phyloP scores from a whole-genome alignment of 2,113 vertebrate species.

The Atractosteus spatula region DNA sequence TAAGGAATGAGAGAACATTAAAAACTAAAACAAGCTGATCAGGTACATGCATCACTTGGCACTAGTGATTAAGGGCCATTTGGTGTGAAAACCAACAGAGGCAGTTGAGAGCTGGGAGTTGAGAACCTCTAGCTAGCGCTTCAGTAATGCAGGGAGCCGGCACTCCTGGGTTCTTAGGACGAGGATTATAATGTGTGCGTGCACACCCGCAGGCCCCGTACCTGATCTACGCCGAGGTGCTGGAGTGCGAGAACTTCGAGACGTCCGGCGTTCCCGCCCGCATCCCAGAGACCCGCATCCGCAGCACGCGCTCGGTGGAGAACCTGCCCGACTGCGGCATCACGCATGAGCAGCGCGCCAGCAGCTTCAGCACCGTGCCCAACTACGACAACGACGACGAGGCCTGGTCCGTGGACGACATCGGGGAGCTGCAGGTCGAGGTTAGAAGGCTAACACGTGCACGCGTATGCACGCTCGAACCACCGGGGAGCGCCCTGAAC shows the following conservation, averaged over 20 bases:
- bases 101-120: too few species aligned
- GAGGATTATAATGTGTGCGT: background rate
- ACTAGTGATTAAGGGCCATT: too few species aligned
- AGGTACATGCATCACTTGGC: too few species aligned
- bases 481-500: background rate
- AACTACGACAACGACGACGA: slow-evolving; percentile 96
- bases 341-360: slow-evolving; percentile 77
- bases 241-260: slow-evolving; percentile 95
- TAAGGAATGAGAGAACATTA: too few species aligned
- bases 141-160: too few species aligned
- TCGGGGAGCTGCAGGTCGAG: slow-evolving; percentile 94
- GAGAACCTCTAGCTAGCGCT: too few species aligned
- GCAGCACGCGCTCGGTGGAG: slow-evolving; percentile 91
- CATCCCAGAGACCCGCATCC: slow-evolving; percentile 91
- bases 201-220: slow-evolving; percentile 78
- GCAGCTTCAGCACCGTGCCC: slow-evolving; percentile 84
- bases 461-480: background rate
- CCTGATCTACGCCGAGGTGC: slow-evolving; percentile 92
- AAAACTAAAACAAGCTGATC: too few species aligned
- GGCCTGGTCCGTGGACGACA: slow-evolving; percentile 93
- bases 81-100: too few species aligned
- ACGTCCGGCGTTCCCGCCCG: slow-evolving; percentile 81
- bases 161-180: too few species aligned
- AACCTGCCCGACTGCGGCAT: slow-evolving; percentile 87
- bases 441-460: slow-evolving; percentile 47